Conservation (phyloP, 92 coral and sea anemone species). For the Paragorgia papillata region DNA sequence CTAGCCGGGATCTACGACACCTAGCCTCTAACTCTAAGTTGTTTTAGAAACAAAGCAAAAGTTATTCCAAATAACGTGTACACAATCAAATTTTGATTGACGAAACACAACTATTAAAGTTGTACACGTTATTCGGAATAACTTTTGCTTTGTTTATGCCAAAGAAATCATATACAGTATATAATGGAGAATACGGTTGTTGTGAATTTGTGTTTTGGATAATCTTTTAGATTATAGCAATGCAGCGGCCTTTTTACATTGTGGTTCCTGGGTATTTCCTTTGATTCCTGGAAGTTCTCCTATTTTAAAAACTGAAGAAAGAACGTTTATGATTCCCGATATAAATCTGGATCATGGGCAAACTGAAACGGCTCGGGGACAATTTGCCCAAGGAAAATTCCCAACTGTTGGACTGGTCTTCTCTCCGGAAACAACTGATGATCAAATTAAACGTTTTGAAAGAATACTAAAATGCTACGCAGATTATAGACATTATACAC, state of each 20-base stretch:
- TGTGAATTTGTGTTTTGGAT: not conserved
- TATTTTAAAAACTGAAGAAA: slow-evolving; percentile 90
- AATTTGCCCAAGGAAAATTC: slow-evolving; percentile 66
- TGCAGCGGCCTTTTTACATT: slow-evolving; percentile 89
- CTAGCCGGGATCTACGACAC: too few species aligned
- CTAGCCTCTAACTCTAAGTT: too few species aligned
- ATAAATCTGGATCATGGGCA: slow-evolving; percentile 68
- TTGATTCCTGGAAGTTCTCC: slow-evolving; percentile 96
- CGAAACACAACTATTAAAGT: too few species aligned
- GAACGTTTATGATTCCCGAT: slow-evolving; percentile 97
- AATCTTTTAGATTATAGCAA: slow-evolving; percentile 60
- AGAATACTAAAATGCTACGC: slow-evolving; percentile 87
- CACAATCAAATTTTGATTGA: too few species aligned
- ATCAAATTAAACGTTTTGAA: slow-evolving; percentile 79
- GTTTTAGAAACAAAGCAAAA: too few species aligned
- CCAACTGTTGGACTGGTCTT: slow-evolving; percentile 92
- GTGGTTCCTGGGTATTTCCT: slow-evolving; percentile 97
- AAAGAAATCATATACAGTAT: too few species aligned
- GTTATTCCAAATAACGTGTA: too few species aligned
- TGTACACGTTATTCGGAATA: too few species aligned
- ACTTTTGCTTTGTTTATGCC: too few species aligned
- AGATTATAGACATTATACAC: slow-evolving; percentile 85
- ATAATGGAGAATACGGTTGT: too few species aligned
- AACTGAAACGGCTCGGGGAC: slow-evolving; percentile 49
- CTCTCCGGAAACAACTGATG: slow-evolving; percentile 70